phyloP scores from a whole-genome alignment of 2,888 invertebrate species.

The Stenchaetothrips biformis region DNA sequence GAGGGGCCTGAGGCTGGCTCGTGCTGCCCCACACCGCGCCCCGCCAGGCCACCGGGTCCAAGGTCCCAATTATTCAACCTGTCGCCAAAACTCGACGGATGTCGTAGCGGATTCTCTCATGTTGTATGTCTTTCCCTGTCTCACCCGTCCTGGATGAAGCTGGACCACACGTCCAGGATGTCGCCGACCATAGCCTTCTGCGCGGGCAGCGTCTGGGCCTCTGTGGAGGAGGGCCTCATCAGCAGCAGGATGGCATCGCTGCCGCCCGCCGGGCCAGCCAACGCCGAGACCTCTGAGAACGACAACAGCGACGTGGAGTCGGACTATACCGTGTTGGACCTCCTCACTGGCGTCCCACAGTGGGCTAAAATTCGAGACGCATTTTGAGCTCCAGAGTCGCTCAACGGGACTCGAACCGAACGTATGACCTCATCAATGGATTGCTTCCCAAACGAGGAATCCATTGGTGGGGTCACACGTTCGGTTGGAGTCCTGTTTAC shows the following conservation, averaged over 20 bases:
- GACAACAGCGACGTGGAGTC: neutral
- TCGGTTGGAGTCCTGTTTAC: too few species aligned
- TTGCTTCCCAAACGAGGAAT: too few species aligned
- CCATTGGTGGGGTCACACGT: too few species aligned
- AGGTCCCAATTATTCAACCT: too few species aligned
- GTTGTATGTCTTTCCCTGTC: too few species aligned
- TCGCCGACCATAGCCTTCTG: neutral
- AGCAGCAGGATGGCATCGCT: neutral
- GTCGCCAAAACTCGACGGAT: too few species aligned
- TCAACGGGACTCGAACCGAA: too few species aligned
- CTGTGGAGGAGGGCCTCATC: neutral
- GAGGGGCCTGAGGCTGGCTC: neutral
- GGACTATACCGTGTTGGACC: neutral
- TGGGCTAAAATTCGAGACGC: too few species aligned
- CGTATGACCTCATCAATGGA: too few species aligned
- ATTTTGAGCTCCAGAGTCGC: too few species aligned
- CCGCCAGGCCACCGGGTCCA: neutral
- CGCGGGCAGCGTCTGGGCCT: neutral
- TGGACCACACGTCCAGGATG: neutral
- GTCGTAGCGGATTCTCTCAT: too few species aligned
- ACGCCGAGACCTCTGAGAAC: neutral
- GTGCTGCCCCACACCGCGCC: neutral
- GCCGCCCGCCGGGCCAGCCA: neutral
- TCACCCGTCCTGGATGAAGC: constrained; percentile 1
- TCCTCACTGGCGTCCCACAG: too few species aligned